Conservation (phyloP, 2,888 invertebrate species). For the Barypeithes pellucidus region DNA sequence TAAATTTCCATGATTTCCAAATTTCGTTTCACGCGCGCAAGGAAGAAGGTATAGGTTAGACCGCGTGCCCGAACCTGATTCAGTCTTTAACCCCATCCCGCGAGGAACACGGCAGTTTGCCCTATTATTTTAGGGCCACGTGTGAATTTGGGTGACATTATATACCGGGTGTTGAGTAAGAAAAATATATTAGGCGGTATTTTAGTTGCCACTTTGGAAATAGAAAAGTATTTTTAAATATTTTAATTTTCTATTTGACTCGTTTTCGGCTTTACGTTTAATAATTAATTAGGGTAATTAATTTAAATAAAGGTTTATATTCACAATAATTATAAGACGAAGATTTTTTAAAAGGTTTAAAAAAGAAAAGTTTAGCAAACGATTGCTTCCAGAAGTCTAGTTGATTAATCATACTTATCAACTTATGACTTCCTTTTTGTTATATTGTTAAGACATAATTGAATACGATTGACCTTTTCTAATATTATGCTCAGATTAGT, state of each 20-base stretch:
- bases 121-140: constrained; percentile 21
- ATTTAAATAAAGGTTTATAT: too few species aligned
- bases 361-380: too few species aligned
- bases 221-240: not conserved
- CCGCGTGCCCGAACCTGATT: constrained; percentile 29
- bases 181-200: not conserved
- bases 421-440: not conserved
- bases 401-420: not conserved
- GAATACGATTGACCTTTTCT: not conserved
- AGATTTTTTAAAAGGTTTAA: too few species aligned
- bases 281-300: too few species aligned
- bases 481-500: too few species aligned
- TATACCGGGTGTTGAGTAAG: constrained; percentile 30
- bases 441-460: not conserved
- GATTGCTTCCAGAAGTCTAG: too few species aligned
- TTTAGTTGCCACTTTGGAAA: constrained; percentile 13
- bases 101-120: constrained; percentile 28
- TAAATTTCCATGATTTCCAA: constrained; percentile 33
- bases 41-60: constrained; percentile 31
- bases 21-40: constrained; percentile 42
- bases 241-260: too few species aligned
- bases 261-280: too few species aligned
- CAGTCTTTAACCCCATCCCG: constrained; percentile 42
- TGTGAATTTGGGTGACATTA: constrained; percentile 15
- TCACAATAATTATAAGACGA: too few species aligned